phyloP scores from a whole-genome alignment of 2,113 vertebrate species.

The Aix galericulata region DNA sequence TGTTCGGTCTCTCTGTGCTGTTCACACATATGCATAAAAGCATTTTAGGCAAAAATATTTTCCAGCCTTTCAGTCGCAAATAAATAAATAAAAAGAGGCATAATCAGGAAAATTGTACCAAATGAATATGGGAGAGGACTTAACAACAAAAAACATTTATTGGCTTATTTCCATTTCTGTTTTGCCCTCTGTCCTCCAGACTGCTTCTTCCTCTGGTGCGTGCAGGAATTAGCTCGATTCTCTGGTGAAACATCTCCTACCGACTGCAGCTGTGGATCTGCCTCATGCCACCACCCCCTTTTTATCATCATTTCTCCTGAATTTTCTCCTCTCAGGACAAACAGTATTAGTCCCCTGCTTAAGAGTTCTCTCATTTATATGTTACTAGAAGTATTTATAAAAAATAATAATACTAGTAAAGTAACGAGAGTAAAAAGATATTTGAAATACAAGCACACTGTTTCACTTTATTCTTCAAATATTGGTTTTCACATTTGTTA shows the following conservation, averaged over 20 bases:
- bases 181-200: not conserved
- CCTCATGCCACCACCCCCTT: not conserved
- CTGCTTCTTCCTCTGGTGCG: not conserved
- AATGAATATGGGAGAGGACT: not conserved
- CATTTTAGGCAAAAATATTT: not conserved
- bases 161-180: not conserved
- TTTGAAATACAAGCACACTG: not conserved
- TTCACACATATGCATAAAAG: not conserved
- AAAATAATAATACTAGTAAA: not conserved
- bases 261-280: not conserved
- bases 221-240: accelerated
- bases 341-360: not conserved
- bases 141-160: not conserved
- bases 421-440: not conserved
- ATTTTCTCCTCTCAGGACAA: not conserved
- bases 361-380: not conserved
- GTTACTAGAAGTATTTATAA: not conserved
- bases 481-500: not conserved
- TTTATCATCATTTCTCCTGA: not conserved
- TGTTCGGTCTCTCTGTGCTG: not conserved
- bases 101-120: not conserved
- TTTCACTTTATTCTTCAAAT: not conserved
- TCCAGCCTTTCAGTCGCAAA: not conserved
- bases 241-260: not conserved
- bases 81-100: not conserved